Evolutionary conservation across 2,113 vertebrate genomes (phyloP).

Genomic region (Phrynosoma platyrhinos): DNA sequence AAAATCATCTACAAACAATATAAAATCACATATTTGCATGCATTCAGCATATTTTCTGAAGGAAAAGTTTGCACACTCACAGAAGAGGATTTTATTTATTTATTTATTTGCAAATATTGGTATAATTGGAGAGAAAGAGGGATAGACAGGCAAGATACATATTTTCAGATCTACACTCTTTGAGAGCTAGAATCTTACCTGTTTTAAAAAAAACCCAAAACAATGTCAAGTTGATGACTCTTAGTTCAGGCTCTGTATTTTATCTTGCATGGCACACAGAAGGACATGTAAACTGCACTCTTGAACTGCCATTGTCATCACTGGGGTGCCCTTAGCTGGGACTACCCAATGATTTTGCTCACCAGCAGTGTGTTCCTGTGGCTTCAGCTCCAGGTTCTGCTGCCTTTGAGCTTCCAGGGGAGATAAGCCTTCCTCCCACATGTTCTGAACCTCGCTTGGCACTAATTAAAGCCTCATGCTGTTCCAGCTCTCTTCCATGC

Average conservation of each 20-base stretch:
- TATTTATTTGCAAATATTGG: no score
- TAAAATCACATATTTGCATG: no score
- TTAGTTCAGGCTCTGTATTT: neutral
- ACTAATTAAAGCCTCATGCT: conserved; percentile 26
- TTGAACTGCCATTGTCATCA: neutral
- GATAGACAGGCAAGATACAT: neutral
- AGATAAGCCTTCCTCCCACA: conserved; percentile 3
- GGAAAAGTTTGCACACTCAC: no score
- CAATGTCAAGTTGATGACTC: neutral
- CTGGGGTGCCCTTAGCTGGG: neutral
- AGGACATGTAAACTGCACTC: no score
- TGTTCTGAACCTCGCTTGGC: neutral
- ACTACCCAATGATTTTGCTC: neutral
- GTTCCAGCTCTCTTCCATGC: neutral
- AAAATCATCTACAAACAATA: no score
- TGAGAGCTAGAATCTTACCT: neutral
- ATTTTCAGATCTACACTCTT: neutral
- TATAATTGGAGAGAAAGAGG: no score
- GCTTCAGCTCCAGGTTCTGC: neutral
- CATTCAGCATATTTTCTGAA: no score
- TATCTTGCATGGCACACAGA: neutral
- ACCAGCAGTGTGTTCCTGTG: neutral
- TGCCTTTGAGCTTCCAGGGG: conserved; percentile 1
- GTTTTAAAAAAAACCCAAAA: neutral
- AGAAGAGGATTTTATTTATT: no score